phyloP scores from a whole-genome alignment of 2,888 invertebrate species.

The Hyppa rectilinea region DNA sequence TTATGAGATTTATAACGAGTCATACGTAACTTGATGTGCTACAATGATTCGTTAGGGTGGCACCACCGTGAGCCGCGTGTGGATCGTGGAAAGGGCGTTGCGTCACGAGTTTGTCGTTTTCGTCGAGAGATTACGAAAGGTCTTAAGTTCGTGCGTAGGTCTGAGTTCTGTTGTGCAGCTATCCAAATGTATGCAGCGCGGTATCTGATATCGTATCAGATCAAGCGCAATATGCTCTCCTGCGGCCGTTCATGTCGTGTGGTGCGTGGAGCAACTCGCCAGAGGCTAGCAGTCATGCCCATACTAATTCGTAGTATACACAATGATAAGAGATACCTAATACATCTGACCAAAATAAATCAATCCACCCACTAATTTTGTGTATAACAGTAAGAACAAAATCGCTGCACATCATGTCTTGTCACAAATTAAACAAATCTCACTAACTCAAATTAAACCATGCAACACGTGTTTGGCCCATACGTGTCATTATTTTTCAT shows the following conservation, averaged over 20 bases:
- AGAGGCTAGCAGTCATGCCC: neutral
- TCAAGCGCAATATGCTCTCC: slow-evolving; percentile 33
- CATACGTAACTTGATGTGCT: slow-evolving; percentile 31
- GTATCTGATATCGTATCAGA: slow-evolving; percentile 52
- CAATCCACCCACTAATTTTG: neutral
- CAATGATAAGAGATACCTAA: slow-evolving; percentile 1
- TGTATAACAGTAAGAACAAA: neutral
- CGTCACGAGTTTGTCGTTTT: slow-evolving; percentile 67
- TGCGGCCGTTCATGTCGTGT: slow-evolving; percentile 4
- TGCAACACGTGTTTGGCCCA: slow-evolving; percentile 34
- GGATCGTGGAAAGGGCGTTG: slow-evolving; percentile 60
- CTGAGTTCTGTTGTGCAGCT: slow-evolving; percentile 46
- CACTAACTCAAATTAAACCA: slow-evolving; percentile 29
- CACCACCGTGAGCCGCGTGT: slow-evolving; percentile 16
- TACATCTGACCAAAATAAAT: neutral
- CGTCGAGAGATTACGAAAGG: slow-evolving; percentile 71
- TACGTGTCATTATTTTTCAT: slow-evolving; percentile 58
- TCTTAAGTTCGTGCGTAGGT: slow-evolving; percentile 66
- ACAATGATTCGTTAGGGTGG: slow-evolving; percentile 36
- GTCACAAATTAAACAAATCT: slow-evolving; percentile 21
- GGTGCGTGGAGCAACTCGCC: neutral
- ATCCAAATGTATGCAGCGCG: slow-evolving; percentile 60
- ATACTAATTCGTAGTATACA: neutral
- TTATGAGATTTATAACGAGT: slow-evolving; percentile 36
- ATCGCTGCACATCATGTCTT: neutral